A percentile compares a stretch with the other conserved stretches of the same genome.
phyloP scores from a whole-genome alignment of 2,113 vertebrate species.

The Coturnix japonica region DNA sequence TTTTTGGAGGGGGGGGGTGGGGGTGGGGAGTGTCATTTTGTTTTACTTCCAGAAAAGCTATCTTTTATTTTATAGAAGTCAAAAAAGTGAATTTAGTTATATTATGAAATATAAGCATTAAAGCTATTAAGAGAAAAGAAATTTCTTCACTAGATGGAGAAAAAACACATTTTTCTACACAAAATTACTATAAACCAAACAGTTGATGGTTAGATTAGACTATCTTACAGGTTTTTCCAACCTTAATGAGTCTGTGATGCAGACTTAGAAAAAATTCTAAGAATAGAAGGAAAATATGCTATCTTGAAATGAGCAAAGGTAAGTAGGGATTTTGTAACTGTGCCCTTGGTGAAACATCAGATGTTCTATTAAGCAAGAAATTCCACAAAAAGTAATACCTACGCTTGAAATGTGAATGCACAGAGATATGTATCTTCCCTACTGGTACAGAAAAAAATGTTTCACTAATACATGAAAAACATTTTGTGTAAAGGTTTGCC shows the following conservation, averaged over 20 bases:
- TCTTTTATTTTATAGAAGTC: background rate
- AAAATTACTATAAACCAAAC: background rate
- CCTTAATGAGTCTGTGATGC: too few relatives aligned
- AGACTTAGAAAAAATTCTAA: background rate
- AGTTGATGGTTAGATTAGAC: too few relatives aligned
- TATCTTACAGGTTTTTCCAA: too few relatives aligned
- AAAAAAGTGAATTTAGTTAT: background rate
- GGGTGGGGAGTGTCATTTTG: too few relatives aligned
- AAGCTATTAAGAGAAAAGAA: background rate
- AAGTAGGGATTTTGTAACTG: background rate
- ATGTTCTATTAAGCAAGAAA: background rate
- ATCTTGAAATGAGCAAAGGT: background rate
- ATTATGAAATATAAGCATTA: background rate
- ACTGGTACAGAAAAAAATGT: fast-evolving
- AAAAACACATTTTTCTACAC: background rate
- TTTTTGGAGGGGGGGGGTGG: too few relatives aligned
- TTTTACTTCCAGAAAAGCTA: background rate
- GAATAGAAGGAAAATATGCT: background rate
- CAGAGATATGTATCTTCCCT: background rate
- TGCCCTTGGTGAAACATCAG: background rate
- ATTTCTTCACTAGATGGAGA: constrained; percentile 18
- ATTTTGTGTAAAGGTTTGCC: background rate
- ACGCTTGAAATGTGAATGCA: background rate
- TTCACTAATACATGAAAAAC: background rate
- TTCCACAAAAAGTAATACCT: background rate